Conservation (phyloP, 2,797 vertebrate genomes). For the Phalloptychus januarius region DNA sequence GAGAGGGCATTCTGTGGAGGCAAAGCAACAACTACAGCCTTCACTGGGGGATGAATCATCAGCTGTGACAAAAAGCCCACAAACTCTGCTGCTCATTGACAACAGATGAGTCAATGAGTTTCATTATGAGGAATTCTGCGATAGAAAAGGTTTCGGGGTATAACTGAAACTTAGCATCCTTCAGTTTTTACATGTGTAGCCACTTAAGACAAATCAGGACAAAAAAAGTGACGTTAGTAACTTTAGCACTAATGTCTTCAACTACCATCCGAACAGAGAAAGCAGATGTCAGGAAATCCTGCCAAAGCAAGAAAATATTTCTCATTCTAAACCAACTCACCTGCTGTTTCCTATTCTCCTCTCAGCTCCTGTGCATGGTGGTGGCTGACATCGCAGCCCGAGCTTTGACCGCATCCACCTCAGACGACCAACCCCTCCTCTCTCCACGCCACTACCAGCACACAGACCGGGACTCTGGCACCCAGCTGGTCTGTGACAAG, state of each 20-base stretch:
- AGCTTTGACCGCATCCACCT: constrained; percentile 73
- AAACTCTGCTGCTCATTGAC: not conserved
- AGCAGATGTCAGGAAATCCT: not conserved
- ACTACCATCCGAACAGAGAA: not conserved
- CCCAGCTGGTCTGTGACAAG: constrained; percentile 89
- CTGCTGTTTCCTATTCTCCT: constrained; percentile 24
- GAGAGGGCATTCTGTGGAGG: constrained; percentile 15
- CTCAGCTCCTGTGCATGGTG: constrained; percentile 85
- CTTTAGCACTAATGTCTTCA: not conserved
- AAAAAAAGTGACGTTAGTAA: not conserved
- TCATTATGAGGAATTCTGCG: not conserved
- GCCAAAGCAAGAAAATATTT: not conserved
- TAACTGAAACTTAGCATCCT: not conserved
- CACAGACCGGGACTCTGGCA: constrained; percentile 82
- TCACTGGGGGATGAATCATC: not conserved
- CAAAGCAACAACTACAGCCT: not conserved
- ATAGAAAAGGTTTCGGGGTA: not conserved
- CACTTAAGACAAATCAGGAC: not conserved
- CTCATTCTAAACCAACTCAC: not conserved
- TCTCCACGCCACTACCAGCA: constrained; percentile 87
- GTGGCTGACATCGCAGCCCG: constrained; percentile 79
- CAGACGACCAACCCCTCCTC: constrained; percentile 69
- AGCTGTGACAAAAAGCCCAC: not conserved
- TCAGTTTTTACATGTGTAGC: not conserved
- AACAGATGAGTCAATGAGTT: not conserved